Base-by-base conservation (phyloP, 2,888 invertebrate species). In the Brachypalpus laphriformis region DNA sequence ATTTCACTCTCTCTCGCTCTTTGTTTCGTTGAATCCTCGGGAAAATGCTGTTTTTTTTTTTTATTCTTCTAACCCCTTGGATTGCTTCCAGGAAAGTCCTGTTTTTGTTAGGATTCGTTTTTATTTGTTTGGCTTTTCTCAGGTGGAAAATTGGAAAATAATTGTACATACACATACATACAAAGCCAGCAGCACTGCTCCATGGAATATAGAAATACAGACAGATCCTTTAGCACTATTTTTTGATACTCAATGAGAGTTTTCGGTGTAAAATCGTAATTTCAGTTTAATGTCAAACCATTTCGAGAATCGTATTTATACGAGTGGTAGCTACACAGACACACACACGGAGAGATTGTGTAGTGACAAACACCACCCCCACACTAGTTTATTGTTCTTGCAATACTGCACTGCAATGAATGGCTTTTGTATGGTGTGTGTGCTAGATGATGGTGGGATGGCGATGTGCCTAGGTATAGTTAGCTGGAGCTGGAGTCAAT, bases 71-170 rank as follows among this genome's bases (percentile, higher is more conserved):
- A n/a, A 63, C 70, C 77, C 61, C 77, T 71, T 56, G 16, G 40
- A 22, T 45, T 54, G 0, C 14, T 71, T 78, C 61, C 77, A 61
- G n/a, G 20, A 59, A 18, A 22, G 22, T 40, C 49, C 14, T 22
- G 8, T 40, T 42, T n/a, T 45, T 40, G 59, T 31, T 49, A n/a
- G 9, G 42, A 42, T n/a, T 28, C 8, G 37, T 63, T 47, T 56
- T 18, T 31, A 2, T 45, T 8, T 9, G 5, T 49, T 72, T 47
- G 22, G 9, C 22, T 71, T 59, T 22, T 75, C 56, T 74, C 74
- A 83, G 80, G 83, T 83, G 80, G 80, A 80, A 83, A 83, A 83
- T 83, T 83, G 80, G 68, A 83, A 83, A 74, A 83, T 83, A 80
- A 80, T 83, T 70, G 63, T 56, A 57, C 28, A 25, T 65, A 34